Base-by-base conservation (phyloP, 2,888 invertebrate species). In the Cylloceria caligata region DNA sequence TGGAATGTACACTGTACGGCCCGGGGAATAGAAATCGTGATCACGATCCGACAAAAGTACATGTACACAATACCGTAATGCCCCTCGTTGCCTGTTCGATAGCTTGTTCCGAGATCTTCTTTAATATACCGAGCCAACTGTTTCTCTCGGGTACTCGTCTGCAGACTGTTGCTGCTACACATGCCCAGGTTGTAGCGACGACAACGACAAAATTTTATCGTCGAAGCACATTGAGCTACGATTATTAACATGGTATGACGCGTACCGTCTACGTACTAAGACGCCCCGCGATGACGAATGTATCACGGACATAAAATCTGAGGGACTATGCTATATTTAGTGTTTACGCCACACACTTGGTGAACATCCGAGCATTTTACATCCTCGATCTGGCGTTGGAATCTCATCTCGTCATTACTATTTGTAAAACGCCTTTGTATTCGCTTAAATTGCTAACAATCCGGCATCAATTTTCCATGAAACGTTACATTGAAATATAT, bases 261-360 rank as follows among this genome's bases (percentile, higher is more conserved):
- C 57, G 60, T 65, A 52, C 57, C 36, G 45, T 49, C 39, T 36
- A 52, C 27, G 24, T 30, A 19, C 30, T 39, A 3, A 27, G 57
- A 49, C 65, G 57, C 57, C 13, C 24, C 67, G 69, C 34, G 13
- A 64, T 69, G 73, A 75, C 36, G 49, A 71, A 76, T 74, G 64
- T 76, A 68, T 75, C 73, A 24, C 74, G 74, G 45, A 62, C 49
- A 69, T 65, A 45, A 68, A 73, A 80, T 75, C 72, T 36, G 42
- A 71, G 69, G 57, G 30, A 49, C 55, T 64, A 30, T 45, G 71
- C 78, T 84, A 84, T 84, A 84, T 84, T 84, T 84, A 84, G 83
- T 74, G 68, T 79, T 77, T 81, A 81, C 78, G 73, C 69, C 42
- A 39, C 47, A 24, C 27, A 74, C 55, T 75, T 65, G 42, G 60